These are phyloP conservation scores for Leptura quadrifasciata DNA, from an alignment of 2,888 invertebrate species.

Conservation along the genomic window DNA sequence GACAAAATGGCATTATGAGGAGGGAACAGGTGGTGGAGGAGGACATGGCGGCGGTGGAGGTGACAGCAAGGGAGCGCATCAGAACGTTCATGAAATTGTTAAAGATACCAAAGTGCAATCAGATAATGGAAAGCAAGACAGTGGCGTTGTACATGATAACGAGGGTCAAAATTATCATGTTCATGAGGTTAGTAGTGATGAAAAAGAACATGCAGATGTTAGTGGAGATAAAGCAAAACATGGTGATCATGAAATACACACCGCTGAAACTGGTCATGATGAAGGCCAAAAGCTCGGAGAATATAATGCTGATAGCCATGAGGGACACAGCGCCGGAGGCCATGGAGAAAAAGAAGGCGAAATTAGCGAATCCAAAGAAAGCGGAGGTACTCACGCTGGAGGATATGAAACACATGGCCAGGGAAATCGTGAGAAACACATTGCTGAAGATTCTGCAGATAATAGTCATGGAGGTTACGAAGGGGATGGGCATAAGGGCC, in stretches of 20 bases:
- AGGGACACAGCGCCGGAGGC: slow-evolving; percentile 46
- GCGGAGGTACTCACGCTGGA: no score
- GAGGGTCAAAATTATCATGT: slow-evolving; percentile 38
- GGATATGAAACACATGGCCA: background rate
- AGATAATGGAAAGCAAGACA: background rate
- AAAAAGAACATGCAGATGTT: background rate
- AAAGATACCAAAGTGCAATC: background rate
- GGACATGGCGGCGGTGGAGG: slow-evolving; percentile 69
- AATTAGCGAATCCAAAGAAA: no score
- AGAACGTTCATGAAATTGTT: slow-evolving; percentile 8
- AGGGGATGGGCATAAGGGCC: slow-evolving; percentile 44
- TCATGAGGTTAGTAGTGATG: slow-evolving; percentile 43
- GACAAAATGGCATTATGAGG: slow-evolving; percentile 76
- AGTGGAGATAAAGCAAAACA: background rate
- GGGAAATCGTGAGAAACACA: background rate
- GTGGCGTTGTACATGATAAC: background rate
- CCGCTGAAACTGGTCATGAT: background rate
- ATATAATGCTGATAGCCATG: slow-evolving; percentile 49
- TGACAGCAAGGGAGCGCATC: slow-evolving; percentile 51
- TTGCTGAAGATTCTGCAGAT: slow-evolving; percentile 34
- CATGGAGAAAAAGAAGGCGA: background rate
- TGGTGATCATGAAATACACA: background rate
- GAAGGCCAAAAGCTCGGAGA: slow-evolving; percentile 42
- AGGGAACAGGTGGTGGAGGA: slow-evolving; percentile 77
- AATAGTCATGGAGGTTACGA: slow-evolving; percentile 50